phyloP scores from a whole-genome alignment of 2,888 invertebrate genomes.

The Myopa tessellatipennis region DNA sequence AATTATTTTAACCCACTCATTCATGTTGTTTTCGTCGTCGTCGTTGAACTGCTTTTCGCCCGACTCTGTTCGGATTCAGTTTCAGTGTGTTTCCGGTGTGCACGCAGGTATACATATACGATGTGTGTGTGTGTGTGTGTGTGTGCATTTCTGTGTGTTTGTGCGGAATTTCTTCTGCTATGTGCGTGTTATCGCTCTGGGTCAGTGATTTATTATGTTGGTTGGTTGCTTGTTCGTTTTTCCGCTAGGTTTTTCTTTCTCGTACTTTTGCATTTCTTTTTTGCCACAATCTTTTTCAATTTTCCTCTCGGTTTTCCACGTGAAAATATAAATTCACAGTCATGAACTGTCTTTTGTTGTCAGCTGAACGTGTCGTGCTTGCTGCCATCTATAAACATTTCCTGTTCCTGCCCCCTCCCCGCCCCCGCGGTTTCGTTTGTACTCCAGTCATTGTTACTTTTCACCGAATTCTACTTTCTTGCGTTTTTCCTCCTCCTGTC shows the following conservation, averaged over 20 bases:
- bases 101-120: neutral
- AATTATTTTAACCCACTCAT: constrained; percentile 25
- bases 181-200: constrained; percentile 40
- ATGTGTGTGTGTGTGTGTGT: neutral
- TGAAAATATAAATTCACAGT: constrained; percentile 45
- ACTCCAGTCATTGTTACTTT: neutral
- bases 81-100: neutral
- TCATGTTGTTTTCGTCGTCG: neutral
- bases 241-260: constrained; percentile 16
- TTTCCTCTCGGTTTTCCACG: constrained; percentile 15
- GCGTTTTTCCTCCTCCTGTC: neutral
- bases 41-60: neutral
- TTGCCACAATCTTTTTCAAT: constrained; percentile 1
- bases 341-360: constrained; percentile 47
- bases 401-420: neutral
- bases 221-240: constrained; percentile 34
- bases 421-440: neutral
- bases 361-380: constrained; percentile 31
- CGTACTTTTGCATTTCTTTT: constrained; percentile 1
- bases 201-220: constrained; percentile 47
- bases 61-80: neutral
- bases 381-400: neutral
- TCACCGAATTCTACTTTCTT: neutral
- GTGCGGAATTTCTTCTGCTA: neutral
- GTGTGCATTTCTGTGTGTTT: neutral